Evolutionary conservation across 2,113 vertebrate species (phyloP), one percentile per base, ranked within the genome.

Genomic region (Bucco capensis): DNA sequence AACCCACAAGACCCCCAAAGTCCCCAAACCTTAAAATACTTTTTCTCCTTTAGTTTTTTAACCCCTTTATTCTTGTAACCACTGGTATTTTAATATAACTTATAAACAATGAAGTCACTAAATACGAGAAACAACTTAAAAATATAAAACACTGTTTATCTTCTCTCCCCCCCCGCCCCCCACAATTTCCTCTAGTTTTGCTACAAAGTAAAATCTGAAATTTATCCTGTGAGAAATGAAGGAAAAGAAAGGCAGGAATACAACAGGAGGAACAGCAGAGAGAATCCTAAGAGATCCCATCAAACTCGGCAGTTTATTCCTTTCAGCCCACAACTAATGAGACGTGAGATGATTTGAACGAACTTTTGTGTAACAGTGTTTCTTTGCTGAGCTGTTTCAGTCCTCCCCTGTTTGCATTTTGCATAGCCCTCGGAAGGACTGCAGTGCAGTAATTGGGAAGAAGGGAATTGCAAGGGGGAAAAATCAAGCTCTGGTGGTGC

Each of bases 361-460:
- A 89, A 94, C 82, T 92, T 94, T 65, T 37, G 50, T 88, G 51
- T 67, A 71, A 51, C 38, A 23, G 40, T 46, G 25, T 86, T 89
- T 82, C 64, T 89, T 62, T 87, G 67, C 71, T 0, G 12, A 18
- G 72, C 25, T 60, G 37, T 83, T 91, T 46, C 76, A 60, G 62
- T 51, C 65, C n/a, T 88, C 60, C 66, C 24, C 71, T 2, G 35
- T 72, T 28, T 46, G 72, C 66, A 65, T 92, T 94, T 80, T 58
- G 76, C 66, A 66, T 80, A 87, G 92, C 88, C 50, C 70, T 94
- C 40, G n/a, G 95, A 93, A 97, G 95, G 94, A 97, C 95, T 97
- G 95, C 97, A 97, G 75, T 96, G 97, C 96, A 97, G 95, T 89
- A 58, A 78, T 73, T 86, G 58, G 76, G 72, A 81, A 62, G 80